These are phyloP conservation scores for Aptenodytes patagonicus DNA, from an alignment of 2,113 vertebrate genomes.

Conservation along the genomic window DNA sequence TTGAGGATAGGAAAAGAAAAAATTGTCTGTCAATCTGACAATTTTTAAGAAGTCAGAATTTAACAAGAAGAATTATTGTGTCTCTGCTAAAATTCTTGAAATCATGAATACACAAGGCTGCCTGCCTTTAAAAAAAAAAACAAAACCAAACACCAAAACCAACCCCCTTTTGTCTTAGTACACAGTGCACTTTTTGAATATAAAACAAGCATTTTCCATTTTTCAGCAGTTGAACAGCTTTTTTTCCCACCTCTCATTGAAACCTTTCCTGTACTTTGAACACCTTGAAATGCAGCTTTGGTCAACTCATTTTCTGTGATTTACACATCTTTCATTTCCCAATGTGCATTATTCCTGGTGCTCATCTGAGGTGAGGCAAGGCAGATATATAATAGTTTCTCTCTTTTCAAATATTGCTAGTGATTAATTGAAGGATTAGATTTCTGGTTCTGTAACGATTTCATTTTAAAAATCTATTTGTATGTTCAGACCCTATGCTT, in stretches of 20 bases:
- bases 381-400: not conserved
- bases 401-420: not conserved
- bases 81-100: not conserved
- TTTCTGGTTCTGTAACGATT: not conserved
- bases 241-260: not conserved
- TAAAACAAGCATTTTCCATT: not conserved
- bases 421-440: constrained; percentile 33
- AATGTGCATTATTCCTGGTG: not conserved
- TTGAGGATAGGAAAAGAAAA: not conserved
- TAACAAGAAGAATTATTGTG: not conserved
- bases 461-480: not conserved
- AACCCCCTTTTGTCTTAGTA: not conserved
- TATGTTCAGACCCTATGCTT: not conserved
- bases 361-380: not conserved
- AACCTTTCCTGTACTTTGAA: not conserved
- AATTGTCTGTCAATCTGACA: not conserved
- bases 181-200: not conserved
- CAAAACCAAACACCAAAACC: too few species aligned
- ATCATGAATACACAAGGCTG: not conserved
- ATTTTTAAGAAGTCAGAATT: not conserved
- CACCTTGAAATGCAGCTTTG: not conserved
- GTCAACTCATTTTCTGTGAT: not conserved
- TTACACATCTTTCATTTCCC: constrained; percentile 21
- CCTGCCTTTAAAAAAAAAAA: not conserved
- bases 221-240: not conserved